A percentile compares a stretch with the other conserved stretches of the same genome.
Evolutionary conservation across 2,888 invertebrate species (phyloP).

Genomic region (Tiliacea aurago): DNA sequence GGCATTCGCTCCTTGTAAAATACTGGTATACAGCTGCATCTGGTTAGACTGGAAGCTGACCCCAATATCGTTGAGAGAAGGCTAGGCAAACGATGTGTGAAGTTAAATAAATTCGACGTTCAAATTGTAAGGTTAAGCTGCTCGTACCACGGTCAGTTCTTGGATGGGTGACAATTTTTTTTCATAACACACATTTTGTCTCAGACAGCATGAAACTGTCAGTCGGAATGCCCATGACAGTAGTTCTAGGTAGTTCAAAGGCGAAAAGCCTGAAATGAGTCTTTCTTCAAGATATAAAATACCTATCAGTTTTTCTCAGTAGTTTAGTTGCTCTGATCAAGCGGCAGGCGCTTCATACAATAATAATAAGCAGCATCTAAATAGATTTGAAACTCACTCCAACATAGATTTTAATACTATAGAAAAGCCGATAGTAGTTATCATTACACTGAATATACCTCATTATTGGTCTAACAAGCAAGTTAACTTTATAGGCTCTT

Average conservation of each 20-base stretch:
- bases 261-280: neutral
- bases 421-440: neutral
- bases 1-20: no score
- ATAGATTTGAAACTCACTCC: neutral
- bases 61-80: neutral
- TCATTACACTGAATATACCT: neutral
- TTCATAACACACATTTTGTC: neutral
- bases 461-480: constrained; percentile 2
- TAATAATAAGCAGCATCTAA: neutral
- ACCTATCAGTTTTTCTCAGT: neutral
- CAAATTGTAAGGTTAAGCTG: no score
- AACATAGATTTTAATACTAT: neutral
- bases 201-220: neutral
- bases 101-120: no score
- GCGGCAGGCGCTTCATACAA: constrained; percentile 1
- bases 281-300: neutral
- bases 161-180: neutral
- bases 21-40: no score
- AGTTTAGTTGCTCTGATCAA: constrained; percentile 20
- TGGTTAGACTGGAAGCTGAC: neutral
- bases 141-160: neutral
- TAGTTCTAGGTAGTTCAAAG: neutral
- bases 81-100: neutral
- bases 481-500: neutral
- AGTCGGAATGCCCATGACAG: neutral